Percentiles rank a stretch among this genome's conserved stretches.
These are phyloP conservation scores for Nerophis lumbriciformis DNA, from an alignment of 2,113 vertebrate genomes.

Conservation along the genomic window DNA sequence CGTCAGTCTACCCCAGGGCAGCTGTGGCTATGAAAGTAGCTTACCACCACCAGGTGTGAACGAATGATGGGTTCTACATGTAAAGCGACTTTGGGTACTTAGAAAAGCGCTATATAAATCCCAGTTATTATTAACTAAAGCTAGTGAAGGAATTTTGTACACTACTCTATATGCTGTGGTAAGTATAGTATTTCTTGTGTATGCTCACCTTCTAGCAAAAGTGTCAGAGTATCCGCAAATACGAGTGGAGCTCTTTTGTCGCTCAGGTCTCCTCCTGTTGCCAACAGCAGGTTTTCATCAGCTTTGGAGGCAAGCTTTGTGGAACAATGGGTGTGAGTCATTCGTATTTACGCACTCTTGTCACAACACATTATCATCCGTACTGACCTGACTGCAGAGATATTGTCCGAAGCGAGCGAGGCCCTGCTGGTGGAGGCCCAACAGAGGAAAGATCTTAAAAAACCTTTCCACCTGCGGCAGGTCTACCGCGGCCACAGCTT, in stretches of 20 bases:
- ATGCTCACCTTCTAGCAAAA: constrained; percentile 87
- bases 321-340: not conserved
- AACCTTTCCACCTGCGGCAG: constrained; percentile 92
- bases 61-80: no score
- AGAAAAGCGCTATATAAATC: no score
- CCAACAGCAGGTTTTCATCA: constrained; percentile 88
- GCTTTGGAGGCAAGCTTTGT: constrained; percentile 88
- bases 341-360: not conserved
- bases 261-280: constrained; percentile 82
- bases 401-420: constrained; percentile 91
- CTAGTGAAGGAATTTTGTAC: no score
- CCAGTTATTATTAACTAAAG: no score
- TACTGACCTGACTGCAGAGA: constrained; percentile 87
- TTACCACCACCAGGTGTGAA: no score
- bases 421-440: constrained; percentile 94
- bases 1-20: no score
- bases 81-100: no score
- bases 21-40: no score
- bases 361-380: not conserved
- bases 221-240: constrained; percentile 92
- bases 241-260: constrained; percentile 87
- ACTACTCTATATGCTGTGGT: not conserved
- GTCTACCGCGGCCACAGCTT: constrained; percentile 84
- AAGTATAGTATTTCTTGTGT: not conserved
- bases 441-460: constrained; percentile 96